Evolutionary conservation across 2,797 vertebrate species (phyloP).

Genomic region (Eutrigla gurnardus): DNA sequence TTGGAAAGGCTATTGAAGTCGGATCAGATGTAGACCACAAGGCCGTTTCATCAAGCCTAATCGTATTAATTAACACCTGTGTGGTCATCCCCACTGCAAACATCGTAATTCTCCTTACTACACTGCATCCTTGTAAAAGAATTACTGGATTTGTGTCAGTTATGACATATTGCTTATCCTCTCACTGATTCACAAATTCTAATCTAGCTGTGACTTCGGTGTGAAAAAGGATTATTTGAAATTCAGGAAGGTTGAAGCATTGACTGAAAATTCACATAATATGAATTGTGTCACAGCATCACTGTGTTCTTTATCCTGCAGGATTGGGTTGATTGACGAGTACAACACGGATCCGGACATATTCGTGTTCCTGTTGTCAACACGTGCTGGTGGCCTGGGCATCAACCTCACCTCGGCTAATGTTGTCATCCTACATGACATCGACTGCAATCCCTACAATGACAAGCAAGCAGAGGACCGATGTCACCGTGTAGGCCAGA

Average conservation of each 20-base stretch:
- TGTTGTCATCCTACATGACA: constrained; percentile 96
- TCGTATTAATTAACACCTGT: neutral
- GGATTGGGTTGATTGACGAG: constrained; percentile 95
- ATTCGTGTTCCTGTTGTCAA: constrained; percentile 96
- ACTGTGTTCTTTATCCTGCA: constrained; percentile 59
- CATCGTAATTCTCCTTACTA: neutral
- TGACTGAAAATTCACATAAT: neutral
- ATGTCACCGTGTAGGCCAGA: constrained; percentile 96
- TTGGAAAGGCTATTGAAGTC: neutral
- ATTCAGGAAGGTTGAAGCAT: neutral
- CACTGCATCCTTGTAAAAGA: neutral
- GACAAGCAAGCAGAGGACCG: constrained; percentile 98
- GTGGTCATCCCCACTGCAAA: neutral
- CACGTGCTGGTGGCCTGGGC: constrained; percentile 95
- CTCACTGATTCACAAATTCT: neutral
- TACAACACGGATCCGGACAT: constrained; percentile 94
- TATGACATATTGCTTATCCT: neutral
- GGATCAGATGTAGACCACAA: neutral
- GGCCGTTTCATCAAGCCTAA: neutral
- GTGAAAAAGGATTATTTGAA: neutral
- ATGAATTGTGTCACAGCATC: neutral
- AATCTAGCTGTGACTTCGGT: neutral
- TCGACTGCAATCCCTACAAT: constrained; percentile 98
- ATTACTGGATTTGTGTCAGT: neutral
- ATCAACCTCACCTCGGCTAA: constrained; percentile 98